Evolutionary conservation across 2,113 vertebrate species (phyloP), one percentile per base, ranked within the genome.

Genomic region (Circaetus cinerascens): DNA sequence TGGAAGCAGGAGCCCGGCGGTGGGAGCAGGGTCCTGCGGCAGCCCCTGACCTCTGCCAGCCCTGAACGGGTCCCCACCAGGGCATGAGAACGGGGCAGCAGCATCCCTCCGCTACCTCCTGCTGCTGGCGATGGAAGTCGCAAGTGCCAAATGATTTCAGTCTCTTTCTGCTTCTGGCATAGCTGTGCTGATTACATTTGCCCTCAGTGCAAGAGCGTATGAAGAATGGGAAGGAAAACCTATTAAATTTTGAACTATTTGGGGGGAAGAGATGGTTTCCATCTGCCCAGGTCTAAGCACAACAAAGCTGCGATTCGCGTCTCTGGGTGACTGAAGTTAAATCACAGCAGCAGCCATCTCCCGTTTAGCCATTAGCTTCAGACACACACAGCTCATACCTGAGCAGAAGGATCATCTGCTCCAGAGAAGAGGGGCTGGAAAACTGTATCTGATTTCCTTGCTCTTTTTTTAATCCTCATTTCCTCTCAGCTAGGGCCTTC

Each of bases 401-500:
- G 69, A 93, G 82, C 78, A 88, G 73, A 91, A 82, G 62, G 69
- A 85, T 96, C 57, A 41, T 86, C 84, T 57, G 55, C 41, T 77
- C 63, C 1, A 1, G 96, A 77, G 48, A 90, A 62, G 25, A 83
- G 62, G 22, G 62, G 13, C 71, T 88, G 67, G 30, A 83, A 91
- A 93, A 95, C 72, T 80, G n/a, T 81, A 88, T 93, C 72, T 95
- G 88, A 84, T 97, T 97, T 92, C 83, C 78, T 92, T 5, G 0
- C 36, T 79, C 50, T 68, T 84, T 91, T 94, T 74, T 13, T 8
- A 84, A 91, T 94, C 68, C 76, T 91, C 59, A 92, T 96, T 97
- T 97, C 94, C 93, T 96, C 76, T 94, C 63, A 73, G 51, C 67
- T 46, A 92, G 80, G 22, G 51, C 71, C 92, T 94, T 85, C 88